Evolutionary conservation across 2,113 vertebrate genomes (phyloP), one percentile per base, ranked within the genome.

Genomic region (Alaudala cheleensis): DNA sequence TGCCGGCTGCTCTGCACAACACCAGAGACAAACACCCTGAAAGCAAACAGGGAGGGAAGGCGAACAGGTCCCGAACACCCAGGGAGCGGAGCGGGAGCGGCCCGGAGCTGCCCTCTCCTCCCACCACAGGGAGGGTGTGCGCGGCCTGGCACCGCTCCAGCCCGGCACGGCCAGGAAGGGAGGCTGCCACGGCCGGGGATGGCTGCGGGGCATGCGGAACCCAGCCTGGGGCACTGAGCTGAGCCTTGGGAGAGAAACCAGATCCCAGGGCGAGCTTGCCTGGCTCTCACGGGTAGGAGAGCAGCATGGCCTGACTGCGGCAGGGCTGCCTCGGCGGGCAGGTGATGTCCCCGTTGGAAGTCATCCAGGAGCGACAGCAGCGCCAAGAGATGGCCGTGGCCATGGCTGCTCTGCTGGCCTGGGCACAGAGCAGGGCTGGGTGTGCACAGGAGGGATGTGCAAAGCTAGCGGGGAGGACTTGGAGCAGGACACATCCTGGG

Each of bases 21-120:
- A 3, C 40, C 66, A 21, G 37, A 15, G 82, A 60, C 8, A 3
- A 94, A 97, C 97, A 34, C 97, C 97, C 96, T 71, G 94, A 96
- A 95, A 96, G 79, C 96, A 97, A 98, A 97, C 89, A 97, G 57
- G 50, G 89, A 88, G 72, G 58, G 49, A 37, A 67, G 66, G 74
- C 5, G 2, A 40, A 12, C 76, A 7, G 17, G 72, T 33, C 21
- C 28, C 1, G 1, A 51, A 4, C 64, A n/a, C 14, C 6, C 28
- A 2, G 11, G 71, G 71, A 64, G 25, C 6, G 3, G 65, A 37
- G 21, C 8, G 4, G 65, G 71, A 84, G 79, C 5, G 15, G 65
- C 64, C 33, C 26, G 65, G 39, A 25, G 62, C 62, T 76, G 72
- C 58, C 44, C 34, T 0, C 53, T 34, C 28, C 69, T 44, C 19